Percentiles rank a stretch among this genome's conserved stretches.
Conservation (phyloP, 2,888 invertebrate species). For the Drosophila fungiperda region DNA sequence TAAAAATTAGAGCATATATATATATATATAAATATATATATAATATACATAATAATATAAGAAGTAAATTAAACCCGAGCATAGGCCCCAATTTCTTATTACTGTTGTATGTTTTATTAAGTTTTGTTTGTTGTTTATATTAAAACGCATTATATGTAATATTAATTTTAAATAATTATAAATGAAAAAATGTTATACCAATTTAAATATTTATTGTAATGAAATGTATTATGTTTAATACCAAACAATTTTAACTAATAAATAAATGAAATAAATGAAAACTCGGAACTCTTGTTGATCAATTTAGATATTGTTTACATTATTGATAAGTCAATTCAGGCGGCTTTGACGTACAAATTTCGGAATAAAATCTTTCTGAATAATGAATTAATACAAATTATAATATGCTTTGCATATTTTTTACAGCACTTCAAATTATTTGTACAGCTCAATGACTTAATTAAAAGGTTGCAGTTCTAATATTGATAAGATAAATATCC, state of each 20-base stretch:
- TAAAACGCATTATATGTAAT: neutral
- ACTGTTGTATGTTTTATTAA: neutral
- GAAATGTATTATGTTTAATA: neutral
- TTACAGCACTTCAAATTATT: neutral
- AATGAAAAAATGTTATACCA: neutral
- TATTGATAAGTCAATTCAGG: neutral
- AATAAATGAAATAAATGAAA: neutral
- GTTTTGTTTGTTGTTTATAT: too few species aligned
- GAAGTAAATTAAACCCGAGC: neutral
- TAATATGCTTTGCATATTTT: neutral
- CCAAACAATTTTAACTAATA: too few species aligned
- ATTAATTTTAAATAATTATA: neutral
- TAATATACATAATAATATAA: neutral
- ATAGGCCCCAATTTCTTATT: too few species aligned
- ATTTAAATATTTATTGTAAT: neutral
- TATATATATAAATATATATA: neutral
- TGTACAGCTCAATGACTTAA: neutral
- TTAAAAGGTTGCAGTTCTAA: neutral
- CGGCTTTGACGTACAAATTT: neutral
- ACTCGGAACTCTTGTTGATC: neutral
- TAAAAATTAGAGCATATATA: neutral
- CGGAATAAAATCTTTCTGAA: neutral
- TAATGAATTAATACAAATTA: neutral
- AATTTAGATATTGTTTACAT: neutral
- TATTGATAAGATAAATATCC: neutral